phyloP scores from a whole-genome alignment of 2,113 vertebrate species.

The Fregata magnificens region DNA sequence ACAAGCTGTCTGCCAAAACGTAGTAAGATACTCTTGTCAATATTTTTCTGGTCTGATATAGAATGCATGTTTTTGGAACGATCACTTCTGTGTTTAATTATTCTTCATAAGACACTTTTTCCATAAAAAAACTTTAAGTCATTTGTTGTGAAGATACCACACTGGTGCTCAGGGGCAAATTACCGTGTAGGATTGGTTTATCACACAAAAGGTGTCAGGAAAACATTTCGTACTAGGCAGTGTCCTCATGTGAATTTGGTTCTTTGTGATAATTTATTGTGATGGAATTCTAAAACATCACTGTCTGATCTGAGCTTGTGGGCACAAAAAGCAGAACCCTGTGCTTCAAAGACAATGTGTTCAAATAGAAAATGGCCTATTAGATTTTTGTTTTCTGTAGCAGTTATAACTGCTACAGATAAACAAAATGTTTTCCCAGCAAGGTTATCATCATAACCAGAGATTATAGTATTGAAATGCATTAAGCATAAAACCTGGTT shows the following conservation, averaged over 20 bases:
- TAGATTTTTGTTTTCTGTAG: not conserved
- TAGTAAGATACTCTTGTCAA: not conserved
- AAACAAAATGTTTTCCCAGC: not conserved
- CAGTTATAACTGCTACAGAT: not conserved
- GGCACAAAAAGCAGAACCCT: not conserved
- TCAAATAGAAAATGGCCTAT: not conserved
- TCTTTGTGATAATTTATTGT: not conserved
- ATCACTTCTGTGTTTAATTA: not conserved
- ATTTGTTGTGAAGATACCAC: not conserved
- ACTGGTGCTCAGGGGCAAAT: not conserved
- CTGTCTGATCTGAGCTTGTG: not conserved
- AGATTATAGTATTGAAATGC: not conserved
- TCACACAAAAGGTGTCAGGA: not conserved
- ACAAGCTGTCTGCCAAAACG: not conserved
- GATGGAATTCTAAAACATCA: not conserved
- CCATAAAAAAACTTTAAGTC: not conserved
- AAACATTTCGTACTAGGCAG: not conserved
- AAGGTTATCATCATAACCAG: not conserved
- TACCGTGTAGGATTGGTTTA: not conserved
- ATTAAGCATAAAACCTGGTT: not conserved
- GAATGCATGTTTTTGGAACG: not conserved
- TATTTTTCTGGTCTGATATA: not conserved
- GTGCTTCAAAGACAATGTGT: not conserved
- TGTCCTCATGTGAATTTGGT: not conserved
- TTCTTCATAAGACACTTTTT: not conserved